Base-by-base conservation (phyloP, 1,140 invertebrate genomes). In the Eubasilissa regina region DNA sequence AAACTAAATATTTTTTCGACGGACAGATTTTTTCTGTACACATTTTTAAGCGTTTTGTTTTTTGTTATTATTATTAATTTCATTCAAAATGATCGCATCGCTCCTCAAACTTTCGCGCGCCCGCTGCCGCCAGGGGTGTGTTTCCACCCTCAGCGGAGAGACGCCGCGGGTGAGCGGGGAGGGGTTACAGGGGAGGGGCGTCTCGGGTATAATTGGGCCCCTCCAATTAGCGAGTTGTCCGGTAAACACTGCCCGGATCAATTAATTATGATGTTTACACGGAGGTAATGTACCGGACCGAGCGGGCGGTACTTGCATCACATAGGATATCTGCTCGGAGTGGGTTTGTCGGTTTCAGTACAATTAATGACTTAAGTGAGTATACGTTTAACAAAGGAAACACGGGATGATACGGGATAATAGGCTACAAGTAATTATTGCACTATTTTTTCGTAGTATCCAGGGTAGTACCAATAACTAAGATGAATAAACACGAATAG, bases 261-360 rank as follows among this genome's bases (percentile, higher is more conserved):
- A 81, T 81, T 79, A 81, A 81, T 81, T 79, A 79, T 77, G 64
- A 81, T 81, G 80, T 81, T 81, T 81, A 81, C 64, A 77, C 68
- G 15, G 68, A 53, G 68, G 68, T 72, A 72, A 72, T 53, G 68
- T 72, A 21, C 8, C 68, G 68, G 13, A 11, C 68, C 17, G 68
- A 15, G 17, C 8, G 45, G 3, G 68, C 25, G 44, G 47, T 44
- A 44, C 25, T 17, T 35, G n/a, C 62, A 12, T 17, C 19, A 13
- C 62, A 13, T 13, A 10, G 12, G 15, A 15, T 66, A 15, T 47
- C 62, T 47, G 62, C 62, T 44, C 1, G 35, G 10, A 66, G 44
- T 43, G 62, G 62, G 62, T 44, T 45, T 15, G 35, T 66, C 43
- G 43, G n/a, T 66, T 17, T 19, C 44, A 43, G 44, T 0, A 66